phyloP scores from a whole-genome alignment of 2,113 vertebrate genomes.

The Herpetotheres cachinnans region DNA sequence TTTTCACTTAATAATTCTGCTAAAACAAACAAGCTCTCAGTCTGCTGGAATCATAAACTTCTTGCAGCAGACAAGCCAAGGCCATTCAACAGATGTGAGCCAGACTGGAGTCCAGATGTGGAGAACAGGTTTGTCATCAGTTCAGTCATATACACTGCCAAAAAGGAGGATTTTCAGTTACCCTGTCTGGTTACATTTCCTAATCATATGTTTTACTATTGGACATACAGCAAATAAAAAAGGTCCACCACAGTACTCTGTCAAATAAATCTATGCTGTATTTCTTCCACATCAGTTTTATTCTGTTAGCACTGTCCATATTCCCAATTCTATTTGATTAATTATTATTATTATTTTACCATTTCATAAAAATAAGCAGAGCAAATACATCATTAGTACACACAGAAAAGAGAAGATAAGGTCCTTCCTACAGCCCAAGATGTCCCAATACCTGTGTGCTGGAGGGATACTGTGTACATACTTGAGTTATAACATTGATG shows the following conservation, averaged over 20 bases:
- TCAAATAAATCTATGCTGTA: background rate
- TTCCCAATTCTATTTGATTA: background rate
- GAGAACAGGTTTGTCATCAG: background rate
- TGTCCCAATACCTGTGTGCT: background rate
- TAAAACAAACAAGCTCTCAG: background rate
- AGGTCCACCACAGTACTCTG: background rate
- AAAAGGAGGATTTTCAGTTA: background rate
- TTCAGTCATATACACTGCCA: background rate
- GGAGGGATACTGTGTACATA: slow-evolving; percentile 29
- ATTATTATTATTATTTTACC: background rate
- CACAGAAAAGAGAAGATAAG: background rate
- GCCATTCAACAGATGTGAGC: background rate
- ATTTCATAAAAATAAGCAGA: background rate
- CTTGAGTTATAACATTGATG: slow-evolving; percentile 78
- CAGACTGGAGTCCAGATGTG: background rate
- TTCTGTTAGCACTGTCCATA: background rate
- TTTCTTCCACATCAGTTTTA: background rate
- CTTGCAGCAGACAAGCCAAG: background rate
- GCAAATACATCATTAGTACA: background rate
- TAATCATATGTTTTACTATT: background rate
- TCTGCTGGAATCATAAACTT: background rate
- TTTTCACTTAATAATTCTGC: background rate
- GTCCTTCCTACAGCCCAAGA: background rate
- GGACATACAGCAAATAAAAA: background rate
- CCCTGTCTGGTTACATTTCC: background rate